Conservation (phyloP, 2,888 invertebrate species). For the Entomobrya multifasciata region DNA sequence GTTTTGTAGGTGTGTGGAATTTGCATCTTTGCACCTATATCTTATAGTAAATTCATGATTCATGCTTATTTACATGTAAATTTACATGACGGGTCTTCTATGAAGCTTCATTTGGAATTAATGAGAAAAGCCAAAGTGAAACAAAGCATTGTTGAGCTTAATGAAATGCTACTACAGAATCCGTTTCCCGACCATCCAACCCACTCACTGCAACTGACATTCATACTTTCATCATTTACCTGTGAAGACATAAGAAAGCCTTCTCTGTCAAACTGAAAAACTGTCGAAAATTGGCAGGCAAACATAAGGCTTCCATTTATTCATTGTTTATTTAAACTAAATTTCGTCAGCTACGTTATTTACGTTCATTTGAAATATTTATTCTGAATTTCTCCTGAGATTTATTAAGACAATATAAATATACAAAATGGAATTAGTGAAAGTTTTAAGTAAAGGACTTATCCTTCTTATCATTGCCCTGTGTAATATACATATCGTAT, state of each 20-base stretch:
- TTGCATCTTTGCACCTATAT: neutral
- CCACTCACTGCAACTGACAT: neutral
- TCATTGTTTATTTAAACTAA: neutral
- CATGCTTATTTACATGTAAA: no score
- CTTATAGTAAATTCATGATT: no score
- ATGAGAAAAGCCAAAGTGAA: neutral
- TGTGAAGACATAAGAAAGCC: neutral
- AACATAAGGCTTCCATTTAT: neutral
- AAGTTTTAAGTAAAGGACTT: neutral
- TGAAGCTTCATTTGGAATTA: neutral
- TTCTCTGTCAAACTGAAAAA: neutral
- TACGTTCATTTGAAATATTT: no score
- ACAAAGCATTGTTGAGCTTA: neutral
- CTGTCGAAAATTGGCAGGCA: neutral
- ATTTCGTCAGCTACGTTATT: no score
- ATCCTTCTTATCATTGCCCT: neutral
- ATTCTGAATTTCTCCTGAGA: no score
- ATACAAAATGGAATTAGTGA: neutral
- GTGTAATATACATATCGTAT: neutral
- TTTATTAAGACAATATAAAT: no score
- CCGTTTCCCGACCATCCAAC: neutral
- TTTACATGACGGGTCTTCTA: neutral
- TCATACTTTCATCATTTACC: neutral
- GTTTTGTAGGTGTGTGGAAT: neutral
- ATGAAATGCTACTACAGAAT: slow-evolving; percentile 7